Evolutionary conservation across 2,888 invertebrate species (phyloP).

Genomic region (Morpho achilles): DNA sequence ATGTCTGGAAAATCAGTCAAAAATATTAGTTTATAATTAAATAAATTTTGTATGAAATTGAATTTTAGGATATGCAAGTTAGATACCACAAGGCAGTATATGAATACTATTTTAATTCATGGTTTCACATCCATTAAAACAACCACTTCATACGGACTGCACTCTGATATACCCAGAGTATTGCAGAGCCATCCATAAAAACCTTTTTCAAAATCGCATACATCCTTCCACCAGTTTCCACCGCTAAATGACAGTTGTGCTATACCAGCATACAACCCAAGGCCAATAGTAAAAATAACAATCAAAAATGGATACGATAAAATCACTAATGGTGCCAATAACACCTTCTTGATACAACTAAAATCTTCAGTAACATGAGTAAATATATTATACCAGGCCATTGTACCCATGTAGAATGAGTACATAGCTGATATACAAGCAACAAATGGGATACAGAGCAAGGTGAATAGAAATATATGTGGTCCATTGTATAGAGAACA

Average conservation of each 20-base stretch:
- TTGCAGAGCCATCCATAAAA: slow-evolving; percentile 89
- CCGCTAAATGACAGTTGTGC: slow-evolving; percentile 84
- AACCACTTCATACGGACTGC: slow-evolving; percentile 87
- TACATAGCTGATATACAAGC: slow-evolving; percentile 81
- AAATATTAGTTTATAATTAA: no score
- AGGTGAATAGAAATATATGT: slow-evolving; percentile 82
- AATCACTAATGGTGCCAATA: slow-evolving; percentile 83
- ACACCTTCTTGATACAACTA: slow-evolving; percentile 79
- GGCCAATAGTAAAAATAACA: slow-evolving; percentile 80
- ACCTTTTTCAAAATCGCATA: slow-evolving; percentile 87
- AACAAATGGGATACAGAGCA: slow-evolving; percentile 83
- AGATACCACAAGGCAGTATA: not conserved
- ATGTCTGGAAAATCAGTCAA: no score
- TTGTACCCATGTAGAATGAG: slow-evolving; percentile 86
- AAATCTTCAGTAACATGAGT: slow-evolving; percentile 84
- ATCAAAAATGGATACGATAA: slow-evolving; percentile 85
- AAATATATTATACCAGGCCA: slow-evolving; percentile 88
- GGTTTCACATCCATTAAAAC: slow-evolving; percentile 79
- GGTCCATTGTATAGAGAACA: slow-evolving; percentile 80
- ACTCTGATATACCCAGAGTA: slow-evolving; percentile 82
- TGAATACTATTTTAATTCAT: slow-evolving; percentile 1
- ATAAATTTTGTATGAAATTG: not conserved
- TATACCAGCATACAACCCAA: slow-evolving; percentile 83
- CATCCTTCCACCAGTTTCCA: slow-evolving; percentile 84
- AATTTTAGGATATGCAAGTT: slow-evolving; percentile 6